phyloP scores from a whole-genome alignment of 1,140 invertebrate species.

The Amyelois transitella region DNA sequence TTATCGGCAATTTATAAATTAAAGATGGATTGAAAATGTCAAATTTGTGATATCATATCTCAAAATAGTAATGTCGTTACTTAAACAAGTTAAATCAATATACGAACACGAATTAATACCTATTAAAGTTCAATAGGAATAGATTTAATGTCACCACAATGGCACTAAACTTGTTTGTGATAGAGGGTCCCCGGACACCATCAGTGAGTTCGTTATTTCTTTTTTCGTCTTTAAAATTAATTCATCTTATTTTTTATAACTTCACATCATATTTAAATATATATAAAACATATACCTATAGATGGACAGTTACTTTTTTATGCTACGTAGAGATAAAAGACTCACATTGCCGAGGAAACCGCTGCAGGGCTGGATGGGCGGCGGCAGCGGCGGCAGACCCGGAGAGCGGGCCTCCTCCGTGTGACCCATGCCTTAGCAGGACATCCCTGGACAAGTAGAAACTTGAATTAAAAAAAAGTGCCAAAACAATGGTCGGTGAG shows the following conservation, averaged over 20 bases:
- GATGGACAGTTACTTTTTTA: too few relatives aligned
- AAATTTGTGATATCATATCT: neutral
- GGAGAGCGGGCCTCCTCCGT: conserved; percentile 42
- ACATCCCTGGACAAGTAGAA: conserved; percentile 48
- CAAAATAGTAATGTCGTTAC: neutral
- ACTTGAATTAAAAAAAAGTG: neutral
- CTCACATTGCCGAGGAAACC: conserved; percentile 76
- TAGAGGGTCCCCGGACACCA: too few relatives aligned
- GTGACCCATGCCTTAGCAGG: conserved; percentile 44
- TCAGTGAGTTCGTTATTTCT: neutral
- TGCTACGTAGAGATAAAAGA: conserved; percentile 13
- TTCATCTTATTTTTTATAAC: too few relatives aligned
- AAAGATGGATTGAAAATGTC: neutral
- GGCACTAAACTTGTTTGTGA: neutral
- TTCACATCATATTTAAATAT: too few relatives aligned
- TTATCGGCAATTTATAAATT: too few relatives aligned
- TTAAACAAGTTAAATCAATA: neutral
- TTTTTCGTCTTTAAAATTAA: too few relatives aligned
- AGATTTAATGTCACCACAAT: neutral
- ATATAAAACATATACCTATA: too few relatives aligned
- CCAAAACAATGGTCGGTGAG: too few relatives aligned
- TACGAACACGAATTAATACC: neutral
- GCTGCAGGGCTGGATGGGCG: conserved; percentile 76
- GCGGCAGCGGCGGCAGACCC: conserved; percentile 64
- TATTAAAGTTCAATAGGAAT: neutral